Evolutionary conservation across 2,888 invertebrate genomes (phyloP), one percentile per base, ranked within the genome.

Genomic region (Herminia tarsipennalis): DNA sequence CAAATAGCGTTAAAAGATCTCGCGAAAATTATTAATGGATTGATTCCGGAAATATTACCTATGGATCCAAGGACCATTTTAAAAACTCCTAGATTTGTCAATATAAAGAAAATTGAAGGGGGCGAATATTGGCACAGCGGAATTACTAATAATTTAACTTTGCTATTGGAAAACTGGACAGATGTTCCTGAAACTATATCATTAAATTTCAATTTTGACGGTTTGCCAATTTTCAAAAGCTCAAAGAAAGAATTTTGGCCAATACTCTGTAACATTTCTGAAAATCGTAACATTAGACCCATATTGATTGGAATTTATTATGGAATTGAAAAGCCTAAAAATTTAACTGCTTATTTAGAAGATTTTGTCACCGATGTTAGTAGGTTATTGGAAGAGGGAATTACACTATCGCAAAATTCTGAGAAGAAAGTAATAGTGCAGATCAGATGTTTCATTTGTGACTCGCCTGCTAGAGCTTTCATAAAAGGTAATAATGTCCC

Each of bases 51-150:
- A 28, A 24, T 14, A 8, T 10, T 44, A 20, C 51, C 51, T 18
- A 12, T 4, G 1, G 45, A 53, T 28, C 37, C 53, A 12, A 28
- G 48, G 22, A 45, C 48, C 16, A 35, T 53, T 38, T 35, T 53
- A 16, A 22, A 21, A 30, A 48, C 53, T 21, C 35, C 35, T 3
- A 41, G 16, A 34, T 8, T 41, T 25, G 21, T 53, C 5, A n/a
- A 24, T 4, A 41, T 48, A 9, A 52, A 53, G 32, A 4, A 16
- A 5, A 55, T 58, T 24, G 36, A 54, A 38, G 39, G 29, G 2
- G 61, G 61, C 16, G 28, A 56, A 47, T 62, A 58, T 34, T 61
- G 61, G 57, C 47, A 61, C 38, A 38, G 58, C 14, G 61, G 61
- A 2, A 14, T 60, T 3, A 45, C 28, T 27, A 29, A 48, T 29